Percentiles rank a stretch among this genome's conserved stretches.
Evolutionary conservation across 2,797 vertebrate genomes (phyloP).

Genomic region (Podargus strigoides): DNA sequence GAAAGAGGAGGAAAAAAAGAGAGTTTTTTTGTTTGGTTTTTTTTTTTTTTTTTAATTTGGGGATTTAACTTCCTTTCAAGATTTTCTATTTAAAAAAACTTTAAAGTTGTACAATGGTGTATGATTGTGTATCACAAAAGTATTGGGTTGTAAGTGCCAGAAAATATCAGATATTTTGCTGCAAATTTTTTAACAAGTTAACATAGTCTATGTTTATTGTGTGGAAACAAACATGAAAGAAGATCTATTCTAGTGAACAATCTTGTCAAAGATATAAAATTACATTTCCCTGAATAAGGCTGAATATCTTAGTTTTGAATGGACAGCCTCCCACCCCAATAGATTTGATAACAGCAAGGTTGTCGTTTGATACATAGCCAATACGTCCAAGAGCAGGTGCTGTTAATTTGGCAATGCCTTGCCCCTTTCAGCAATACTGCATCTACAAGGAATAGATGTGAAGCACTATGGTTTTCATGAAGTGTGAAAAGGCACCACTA

Average conservation of each 20-base stretch:
- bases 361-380: background rate
- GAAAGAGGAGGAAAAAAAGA: background rate
- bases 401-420: background rate
- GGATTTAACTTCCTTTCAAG: constrained; percentile 17
- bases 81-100: constrained; percentile 19
- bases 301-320: background rate
- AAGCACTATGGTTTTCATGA: background rate
- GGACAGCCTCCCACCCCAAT: background rate
- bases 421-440: background rate
- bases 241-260: background rate
- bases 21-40: too few species aligned
- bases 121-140: too few species aligned
- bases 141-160: background rate
- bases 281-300: background rate
- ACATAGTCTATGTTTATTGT: background rate
- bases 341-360: background rate
- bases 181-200: background rate
- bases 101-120: background rate
- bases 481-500: background rate
- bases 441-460: background rate
- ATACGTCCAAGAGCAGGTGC: background rate
- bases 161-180: background rate
- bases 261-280: background rate
- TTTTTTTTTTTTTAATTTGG: constrained; percentile 12
- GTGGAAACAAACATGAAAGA: background rate